phyloP scores from a whole-genome alignment of 2,888 invertebrate genomes.

The Trileptium ribeirensis region DNA sequence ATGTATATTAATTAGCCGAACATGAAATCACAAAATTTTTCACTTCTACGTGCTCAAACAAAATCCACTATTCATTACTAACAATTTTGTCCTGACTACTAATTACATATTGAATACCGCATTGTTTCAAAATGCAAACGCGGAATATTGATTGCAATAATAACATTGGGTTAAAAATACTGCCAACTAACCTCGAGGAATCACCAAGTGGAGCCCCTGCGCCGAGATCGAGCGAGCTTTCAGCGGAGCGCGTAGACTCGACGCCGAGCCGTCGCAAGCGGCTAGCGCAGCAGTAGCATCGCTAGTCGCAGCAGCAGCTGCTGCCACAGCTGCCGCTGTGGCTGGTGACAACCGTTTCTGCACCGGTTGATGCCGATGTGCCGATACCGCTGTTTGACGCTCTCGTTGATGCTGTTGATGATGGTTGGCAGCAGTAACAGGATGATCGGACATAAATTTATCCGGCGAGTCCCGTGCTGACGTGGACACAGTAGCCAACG shows the following conservation, averaged over 20 bases:
- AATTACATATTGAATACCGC: too few species aligned
- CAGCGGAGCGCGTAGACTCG: background rate
- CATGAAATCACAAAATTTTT: too few species aligned
- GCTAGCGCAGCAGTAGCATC: background rate
- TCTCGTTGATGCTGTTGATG: too few species aligned
- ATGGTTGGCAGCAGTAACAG: background rate
- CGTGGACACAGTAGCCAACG: background rate
- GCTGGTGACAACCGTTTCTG: background rate
- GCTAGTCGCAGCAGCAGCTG: background rate
- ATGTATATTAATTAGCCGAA: too few species aligned
- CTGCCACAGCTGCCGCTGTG: background rate
- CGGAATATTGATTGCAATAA: too few species aligned
- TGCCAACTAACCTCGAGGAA: constrained; percentile 16
- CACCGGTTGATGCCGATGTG: background rate
- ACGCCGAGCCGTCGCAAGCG: too few species aligned
- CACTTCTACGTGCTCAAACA: too few species aligned
- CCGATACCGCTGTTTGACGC: background rate
- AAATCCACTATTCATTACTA: too few species aligned
- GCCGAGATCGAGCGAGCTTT: constrained; percentile 4
- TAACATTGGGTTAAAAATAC: too few species aligned
- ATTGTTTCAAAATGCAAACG: too few species aligned
- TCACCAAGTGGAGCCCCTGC: constrained; percentile 23
- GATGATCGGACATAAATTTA: background rate
- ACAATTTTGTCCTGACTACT: too few species aligned
- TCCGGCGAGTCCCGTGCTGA: background rate